These are phyloP conservation scores for Protonibea diacanthus DNA, from an alignment of 2,797 vertebrate genomes.

Conservation along the genomic window DNA sequence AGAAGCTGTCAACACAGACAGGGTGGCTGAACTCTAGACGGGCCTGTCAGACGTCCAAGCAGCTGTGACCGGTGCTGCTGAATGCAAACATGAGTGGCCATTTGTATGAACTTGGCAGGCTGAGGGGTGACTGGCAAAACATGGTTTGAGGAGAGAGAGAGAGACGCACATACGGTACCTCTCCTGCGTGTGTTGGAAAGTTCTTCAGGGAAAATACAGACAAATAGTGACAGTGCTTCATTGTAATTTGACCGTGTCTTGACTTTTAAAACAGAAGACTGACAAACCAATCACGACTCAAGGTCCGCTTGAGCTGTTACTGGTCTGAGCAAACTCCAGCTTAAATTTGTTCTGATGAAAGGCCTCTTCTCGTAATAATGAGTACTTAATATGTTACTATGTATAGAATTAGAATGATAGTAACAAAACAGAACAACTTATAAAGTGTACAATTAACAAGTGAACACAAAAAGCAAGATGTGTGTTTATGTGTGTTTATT, in stretches of 20 bases:
- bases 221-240: slow-evolving; percentile 24
- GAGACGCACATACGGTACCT: slow-evolving; percentile 21
- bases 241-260: slow-evolving; percentile 19
- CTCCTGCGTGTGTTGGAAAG: slow-evolving; percentile 16
- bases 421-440: too few species aligned
- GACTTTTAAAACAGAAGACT: slow-evolving; percentile 29
- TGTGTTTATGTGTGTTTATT: too few species aligned
- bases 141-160: slow-evolving; percentile 33
- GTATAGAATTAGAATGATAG: too few species aligned
- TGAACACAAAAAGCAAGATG: too few species aligned
- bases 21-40: slow-evolving; percentile 74
- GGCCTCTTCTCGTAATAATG: not conserved
- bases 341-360: too few species aligned
- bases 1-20: slow-evolving; percentile 75
- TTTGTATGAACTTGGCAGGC: slow-evolving; percentile 74
- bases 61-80: slow-evolving; percentile 73
- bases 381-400: not conserved
- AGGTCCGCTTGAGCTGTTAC: not conserved
- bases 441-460: too few species aligned
- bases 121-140: slow-evolving; percentile 73
- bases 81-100: slow-evolving; percentile 78
- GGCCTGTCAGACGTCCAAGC: slow-evolving; percentile 75
- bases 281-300: slow-evolving; percentile 14
- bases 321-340: too few species aligned
- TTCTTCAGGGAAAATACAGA: slow-evolving; percentile 31